Evolutionary conservation across 2,113 vertebrate species (phyloP).

Genomic region (Upupa epops): DNA sequence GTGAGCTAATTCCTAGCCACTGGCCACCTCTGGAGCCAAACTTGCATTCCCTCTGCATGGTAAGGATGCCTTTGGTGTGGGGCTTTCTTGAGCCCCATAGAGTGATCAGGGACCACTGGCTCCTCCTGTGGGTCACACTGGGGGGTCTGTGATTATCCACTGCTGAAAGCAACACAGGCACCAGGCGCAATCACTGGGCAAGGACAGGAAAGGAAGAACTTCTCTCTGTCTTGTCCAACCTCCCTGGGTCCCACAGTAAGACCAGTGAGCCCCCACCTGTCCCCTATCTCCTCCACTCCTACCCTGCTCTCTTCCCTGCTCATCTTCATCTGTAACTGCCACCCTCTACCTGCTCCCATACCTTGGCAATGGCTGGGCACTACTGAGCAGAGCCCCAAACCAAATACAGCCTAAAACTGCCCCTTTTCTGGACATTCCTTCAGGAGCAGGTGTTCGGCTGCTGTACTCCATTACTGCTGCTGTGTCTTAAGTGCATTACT

Average conservation of each 20-base stretch:
- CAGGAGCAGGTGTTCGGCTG: not conserved
- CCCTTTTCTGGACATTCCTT: not conserved
- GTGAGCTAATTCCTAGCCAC: not conserved
- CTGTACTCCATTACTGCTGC: not conserved
- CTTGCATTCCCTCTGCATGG: not conserved
- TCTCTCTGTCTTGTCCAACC: not conserved
- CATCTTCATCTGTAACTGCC: not conserved
- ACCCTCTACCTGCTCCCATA: not conserved
- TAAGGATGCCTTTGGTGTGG: too few relatives aligned
- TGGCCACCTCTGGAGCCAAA: not conserved
- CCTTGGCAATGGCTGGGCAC: not conserved
- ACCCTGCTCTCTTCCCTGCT: not conserved
- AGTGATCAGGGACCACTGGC: fast-evolving
- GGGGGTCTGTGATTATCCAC: not conserved
- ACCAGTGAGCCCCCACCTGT: too few relatives aligned
- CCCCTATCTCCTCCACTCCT: not conserved
- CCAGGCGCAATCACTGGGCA: not conserved
- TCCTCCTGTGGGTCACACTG: not conserved
- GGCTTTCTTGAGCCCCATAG: too few relatives aligned
- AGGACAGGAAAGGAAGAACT: not conserved
- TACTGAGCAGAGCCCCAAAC: not conserved
- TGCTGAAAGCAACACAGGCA: not conserved
- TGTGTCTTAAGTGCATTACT: not conserved
- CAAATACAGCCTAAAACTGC: not conserved
- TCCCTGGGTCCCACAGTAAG: not conserved